Conservation (phyloP, 1,140 invertebrate species). For the Cyrtorhinus lividipennis region DNA sequence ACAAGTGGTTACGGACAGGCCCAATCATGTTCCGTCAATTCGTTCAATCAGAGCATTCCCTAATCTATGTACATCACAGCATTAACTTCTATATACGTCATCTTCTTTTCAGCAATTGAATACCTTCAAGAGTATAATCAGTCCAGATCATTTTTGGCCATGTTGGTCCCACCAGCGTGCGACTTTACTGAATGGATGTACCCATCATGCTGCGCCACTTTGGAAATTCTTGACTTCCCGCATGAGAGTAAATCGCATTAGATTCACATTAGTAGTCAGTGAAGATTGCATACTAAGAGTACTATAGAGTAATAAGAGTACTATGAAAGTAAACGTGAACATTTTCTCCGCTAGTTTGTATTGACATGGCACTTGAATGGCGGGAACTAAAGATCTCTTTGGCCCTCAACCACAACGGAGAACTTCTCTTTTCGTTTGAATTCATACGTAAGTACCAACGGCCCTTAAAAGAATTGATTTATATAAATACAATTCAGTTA, state of each 20-base stretch:
- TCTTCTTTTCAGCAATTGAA: neutral
- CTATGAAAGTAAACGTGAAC: no score
- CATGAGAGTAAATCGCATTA: neutral
- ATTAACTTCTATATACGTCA: no score
- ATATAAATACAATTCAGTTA: no score
- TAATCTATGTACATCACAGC: no score
- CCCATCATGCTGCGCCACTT: neutral
- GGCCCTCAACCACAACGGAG: neutral
- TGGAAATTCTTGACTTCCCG: neutral
- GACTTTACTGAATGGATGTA: neutral
- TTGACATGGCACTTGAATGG: neutral
- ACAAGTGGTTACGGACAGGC: no score
- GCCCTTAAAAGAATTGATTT: no score
- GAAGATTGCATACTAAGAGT: no score
- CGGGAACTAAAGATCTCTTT: neutral
- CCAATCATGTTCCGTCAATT: no score
- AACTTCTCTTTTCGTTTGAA: neutral
- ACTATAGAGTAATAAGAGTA: no score
- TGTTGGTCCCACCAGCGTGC: neutral
- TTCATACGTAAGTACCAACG: neutral
- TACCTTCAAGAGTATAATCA: neutral
- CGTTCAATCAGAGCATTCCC: no score
- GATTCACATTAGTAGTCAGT: no score
- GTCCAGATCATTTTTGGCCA: neutral
- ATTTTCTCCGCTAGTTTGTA: no score